Conservation (phyloP, 2,113 vertebrate species). For the Pholis gunnellus region DNA sequence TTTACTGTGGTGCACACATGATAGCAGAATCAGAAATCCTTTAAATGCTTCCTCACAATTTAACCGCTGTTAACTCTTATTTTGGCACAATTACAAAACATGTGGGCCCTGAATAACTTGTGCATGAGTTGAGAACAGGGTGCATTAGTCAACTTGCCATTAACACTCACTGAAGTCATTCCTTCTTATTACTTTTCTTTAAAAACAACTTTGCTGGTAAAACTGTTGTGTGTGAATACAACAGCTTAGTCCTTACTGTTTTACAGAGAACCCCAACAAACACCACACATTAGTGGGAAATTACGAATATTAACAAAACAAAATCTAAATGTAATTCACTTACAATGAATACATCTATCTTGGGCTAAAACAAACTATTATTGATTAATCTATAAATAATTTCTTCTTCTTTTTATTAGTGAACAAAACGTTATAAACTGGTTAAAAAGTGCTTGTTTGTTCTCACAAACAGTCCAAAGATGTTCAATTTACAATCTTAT, state of each 20-base stretch:
- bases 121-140: neutral
- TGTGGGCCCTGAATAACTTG: neutral
- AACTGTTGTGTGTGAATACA: slow-evolving; percentile 3
- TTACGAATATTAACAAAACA: neutral
- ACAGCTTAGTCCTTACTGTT: neutral
- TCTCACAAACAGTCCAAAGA: neutral
- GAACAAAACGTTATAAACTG: neutral
- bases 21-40: neutral
- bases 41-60: slow-evolving; percentile 10
- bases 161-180: neutral
- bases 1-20: slow-evolving; percentile 18
- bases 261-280: neutral
- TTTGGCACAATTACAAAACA: neutral
- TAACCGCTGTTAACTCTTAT: neutral
- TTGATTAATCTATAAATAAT: neutral
- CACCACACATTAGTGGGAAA: neutral
- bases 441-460: neutral
- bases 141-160: neutral
- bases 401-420: neutral
- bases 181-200: neutral
- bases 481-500: neutral
- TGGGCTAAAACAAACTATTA: neutral
- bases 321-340: neutral
- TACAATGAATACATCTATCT: neutral
- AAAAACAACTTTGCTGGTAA: neutral